Evolutionary conservation across 2,113 vertebrate genomes (phyloP), one percentile per base, ranked within the genome.

Genomic region (Perca schrenkii): DNA sequence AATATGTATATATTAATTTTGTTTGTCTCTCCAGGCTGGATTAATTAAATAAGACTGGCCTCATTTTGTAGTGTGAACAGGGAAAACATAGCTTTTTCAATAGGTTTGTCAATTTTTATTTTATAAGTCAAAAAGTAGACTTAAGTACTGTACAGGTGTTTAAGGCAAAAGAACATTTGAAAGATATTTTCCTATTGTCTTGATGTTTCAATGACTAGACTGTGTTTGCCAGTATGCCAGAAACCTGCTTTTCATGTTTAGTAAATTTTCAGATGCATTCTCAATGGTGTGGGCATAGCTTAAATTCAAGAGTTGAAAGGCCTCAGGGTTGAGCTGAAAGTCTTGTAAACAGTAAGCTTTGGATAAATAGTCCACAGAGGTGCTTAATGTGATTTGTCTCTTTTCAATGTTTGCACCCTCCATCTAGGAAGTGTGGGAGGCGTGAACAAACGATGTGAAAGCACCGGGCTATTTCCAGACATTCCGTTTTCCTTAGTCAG

Each of bases 391-490:
- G 63, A 88, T 90, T 90, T 88, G 81, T 75, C 77, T 87, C 71
- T 63, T 82, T 76, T 86, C 71, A 79, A 8, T 74, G 85, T 91
- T 85, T 83, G 57, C 81, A 82, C 56, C 74, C 34, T 83, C 54
- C 77, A 64, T 84, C 65, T 28, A 60, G 36, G 74, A 85, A 53
- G 64, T 68, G 86, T 89, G 49, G 88, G 85, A 77, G 79, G 87
- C 87, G 89, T 83, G 68, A 93, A 83, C 74, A 88, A 91, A 89
- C 81, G 88, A 87, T 56, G 68, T 82, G 60, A 85, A 88, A 83
- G 64, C 71, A 75, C 62, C 34, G 28, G 46, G 34, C 67, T 86
- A 84, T 77, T 89, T 88, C 22, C 2, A 92, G 87, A 81, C 54
- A 57, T 86, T 72, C 52, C 0, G 25, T 64, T 52, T 69, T 49